Evolutionary conservation across 2,113 vertebrate genomes (phyloP).

Genomic region (Phrynosoma blainvillii): DNA sequence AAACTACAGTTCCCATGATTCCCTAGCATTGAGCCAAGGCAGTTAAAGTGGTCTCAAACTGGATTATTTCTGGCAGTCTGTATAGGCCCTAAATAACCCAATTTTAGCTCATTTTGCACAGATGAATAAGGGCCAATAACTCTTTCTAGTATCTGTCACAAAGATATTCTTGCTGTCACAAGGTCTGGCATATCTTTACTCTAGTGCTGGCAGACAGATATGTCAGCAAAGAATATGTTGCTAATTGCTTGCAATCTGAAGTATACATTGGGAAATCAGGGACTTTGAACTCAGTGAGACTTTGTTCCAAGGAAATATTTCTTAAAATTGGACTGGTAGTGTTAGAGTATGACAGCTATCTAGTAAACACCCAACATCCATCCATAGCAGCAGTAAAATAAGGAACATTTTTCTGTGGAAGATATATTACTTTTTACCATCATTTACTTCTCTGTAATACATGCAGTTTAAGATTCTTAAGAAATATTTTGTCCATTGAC

Average conservation of each 20-base stretch:
- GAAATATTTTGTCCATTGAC: not conserved
- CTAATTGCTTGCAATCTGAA: not conserved
- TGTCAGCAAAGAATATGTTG: not conserved
- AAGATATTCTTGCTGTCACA: not conserved
- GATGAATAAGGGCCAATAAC: too few relatives aligned
- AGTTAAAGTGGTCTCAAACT: too few relatives aligned
- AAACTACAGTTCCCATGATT: too few relatives aligned
- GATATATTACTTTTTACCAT: not conserved
- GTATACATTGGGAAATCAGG: not conserved
- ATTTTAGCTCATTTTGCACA: too few relatives aligned
- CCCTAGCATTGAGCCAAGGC: too few relatives aligned
- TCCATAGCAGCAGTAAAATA: not conserved
- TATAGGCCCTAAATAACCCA: too few relatives aligned
- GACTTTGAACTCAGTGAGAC: not conserved
- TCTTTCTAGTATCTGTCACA: not conserved
- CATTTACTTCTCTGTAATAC: not conserved
- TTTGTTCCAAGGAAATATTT: not conserved
- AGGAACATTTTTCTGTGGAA: not conserved
- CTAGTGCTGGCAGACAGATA: not conserved
- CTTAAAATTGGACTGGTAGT: not conserved
- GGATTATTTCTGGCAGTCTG: too few relatives aligned
- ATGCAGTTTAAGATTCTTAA: not conserved
- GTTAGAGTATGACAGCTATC: not conserved
- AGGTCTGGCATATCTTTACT: not conserved
- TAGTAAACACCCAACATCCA: not conserved